phyloP scores from a whole-genome alignment of 1,140 invertebrate species.

The Caerostris extrusa region DNA sequence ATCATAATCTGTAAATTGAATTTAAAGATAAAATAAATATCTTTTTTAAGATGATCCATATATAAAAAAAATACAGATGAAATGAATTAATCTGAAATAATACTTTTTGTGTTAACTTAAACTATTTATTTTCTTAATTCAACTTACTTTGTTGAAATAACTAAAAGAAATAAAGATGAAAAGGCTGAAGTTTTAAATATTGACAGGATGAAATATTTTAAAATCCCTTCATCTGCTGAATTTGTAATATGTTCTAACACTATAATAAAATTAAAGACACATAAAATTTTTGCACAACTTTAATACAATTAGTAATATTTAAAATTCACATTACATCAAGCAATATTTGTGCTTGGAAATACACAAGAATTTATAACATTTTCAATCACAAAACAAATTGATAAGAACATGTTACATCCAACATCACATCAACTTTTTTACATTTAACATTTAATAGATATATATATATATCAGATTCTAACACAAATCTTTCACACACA shows the following conservation, averaged over 20 bases:
- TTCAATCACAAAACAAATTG: background rate
- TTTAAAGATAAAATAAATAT: too few species aligned
- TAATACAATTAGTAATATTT: background rate
- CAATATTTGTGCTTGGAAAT: background rate
- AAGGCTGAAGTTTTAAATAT: too few species aligned
- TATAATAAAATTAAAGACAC: background rate
- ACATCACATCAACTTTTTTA: background rate
- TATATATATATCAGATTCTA: too few species aligned
- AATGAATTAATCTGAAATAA: too few species aligned
- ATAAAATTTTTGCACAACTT: background rate
- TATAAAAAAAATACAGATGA: too few species aligned
- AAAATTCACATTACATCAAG: slow-evolving; percentile 1
- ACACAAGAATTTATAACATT: background rate
- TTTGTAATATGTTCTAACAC: background rate
- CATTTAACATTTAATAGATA: background rate
- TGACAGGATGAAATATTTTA: background rate
- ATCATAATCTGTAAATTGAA: too few species aligned
- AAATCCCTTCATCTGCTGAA: background rate
- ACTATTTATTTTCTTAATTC: too few species aligned
- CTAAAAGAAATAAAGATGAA: too few species aligned
- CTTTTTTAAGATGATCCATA: too few species aligned
- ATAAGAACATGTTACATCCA: background rate
- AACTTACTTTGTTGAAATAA: too few species aligned
- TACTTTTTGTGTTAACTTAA: too few species aligned
- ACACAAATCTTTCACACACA: too few species aligned